These are phyloP conservation scores for Sebastes trivittatus DNA, from an alignment of 2,797 vertebrate genomes.

Conservation along the genomic window DNA sequence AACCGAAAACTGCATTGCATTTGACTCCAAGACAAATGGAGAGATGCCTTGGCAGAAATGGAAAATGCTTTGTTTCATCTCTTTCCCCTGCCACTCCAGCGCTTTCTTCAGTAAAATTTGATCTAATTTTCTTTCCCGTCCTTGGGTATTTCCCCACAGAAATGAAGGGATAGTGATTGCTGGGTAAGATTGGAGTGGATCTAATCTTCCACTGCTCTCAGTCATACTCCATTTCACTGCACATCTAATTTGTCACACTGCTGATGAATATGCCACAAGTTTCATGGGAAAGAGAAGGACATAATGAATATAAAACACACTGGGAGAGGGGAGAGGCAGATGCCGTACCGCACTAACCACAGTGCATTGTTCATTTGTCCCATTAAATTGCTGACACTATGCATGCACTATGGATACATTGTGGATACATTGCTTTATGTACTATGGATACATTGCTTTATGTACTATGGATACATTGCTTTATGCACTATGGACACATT, in stretches of 20 bases:
- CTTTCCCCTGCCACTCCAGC: conserved; percentile 59
- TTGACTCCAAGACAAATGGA: conserved; percentile 57
- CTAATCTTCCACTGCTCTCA: conserved; percentile 79
- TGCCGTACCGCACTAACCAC: conserved; percentile 62
- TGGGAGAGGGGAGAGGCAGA: conserved; percentile 67
- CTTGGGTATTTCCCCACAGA: conserved; percentile 81
- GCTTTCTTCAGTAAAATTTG: conserved; percentile 73
- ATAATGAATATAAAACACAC: conserved; percentile 78
- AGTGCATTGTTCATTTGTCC: conserved; percentile 72
- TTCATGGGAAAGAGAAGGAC: conserved; percentile 77
- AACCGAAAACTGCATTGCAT: conserved; percentile 30
- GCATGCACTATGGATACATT: conserved; percentile 36
- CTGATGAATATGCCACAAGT: conserved; percentile 81
- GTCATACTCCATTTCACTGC: conserved; percentile 82
- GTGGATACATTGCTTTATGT: too few species aligned
- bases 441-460: too few species aligned
- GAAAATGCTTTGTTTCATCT: conserved; percentile 65
- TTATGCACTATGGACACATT: rapidly evolving
- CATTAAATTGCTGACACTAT: conserved; percentile 68
- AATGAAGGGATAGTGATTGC: conserved; percentile 80
- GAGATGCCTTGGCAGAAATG: conserved; percentile 56
- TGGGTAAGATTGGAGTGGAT: conserved; percentile 78
- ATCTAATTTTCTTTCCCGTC: conserved; percentile 77
- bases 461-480: too few species aligned
- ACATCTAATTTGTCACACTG: conserved; percentile 84